Percentiles rank a stretch among this genome's conserved stretches.
Evolutionary conservation across 2,888 invertebrate genomes (phyloP).

Genomic region (Cotesia congregata): DNA sequence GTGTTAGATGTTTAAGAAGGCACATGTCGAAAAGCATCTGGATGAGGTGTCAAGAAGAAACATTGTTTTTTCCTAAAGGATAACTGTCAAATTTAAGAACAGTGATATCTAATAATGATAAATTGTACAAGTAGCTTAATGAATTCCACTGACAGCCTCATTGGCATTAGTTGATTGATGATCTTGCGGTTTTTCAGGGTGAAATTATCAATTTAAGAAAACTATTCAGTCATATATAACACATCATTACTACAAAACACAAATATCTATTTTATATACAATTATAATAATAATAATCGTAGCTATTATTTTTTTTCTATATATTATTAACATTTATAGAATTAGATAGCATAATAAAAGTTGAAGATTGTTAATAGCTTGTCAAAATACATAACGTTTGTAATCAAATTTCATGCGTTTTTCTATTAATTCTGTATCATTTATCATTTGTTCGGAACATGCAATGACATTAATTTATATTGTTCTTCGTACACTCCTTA

Average conservation of each 20-base stretch:
- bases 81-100: conserved; percentile 22
- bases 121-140: conserved; percentile 68
- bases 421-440: conserved; percentile 10
- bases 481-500: not conserved
- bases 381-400: conserved; percentile 12
- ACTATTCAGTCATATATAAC: not conserved
- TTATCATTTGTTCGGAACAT: conserved; percentile 18
- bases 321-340: not conserved
- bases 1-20: conserved; percentile 15
- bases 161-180: conserved; percentile 65
- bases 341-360: not conserved
- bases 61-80: conserved; percentile 20
- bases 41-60: conserved; percentile 20
- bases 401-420: not conserved
- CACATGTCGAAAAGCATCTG: conserved; percentile 9
- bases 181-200: conserved; percentile 49
- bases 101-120: conserved; percentile 65
- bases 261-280: not conserved
- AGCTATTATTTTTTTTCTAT: conserved; percentile 1
- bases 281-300: not conserved
- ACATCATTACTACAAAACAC: not conserved
- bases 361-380: conserved; percentile 15
- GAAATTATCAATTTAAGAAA: conserved; percentile 33
- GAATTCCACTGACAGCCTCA: conserved; percentile 64
- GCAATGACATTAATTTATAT: conserved; percentile 20